Evolutionary conservation across 2,797 vertebrate genomes (phyloP), one percentile per base, ranked within the genome.

Genomic region (Intellagama lesueurii): DNA sequence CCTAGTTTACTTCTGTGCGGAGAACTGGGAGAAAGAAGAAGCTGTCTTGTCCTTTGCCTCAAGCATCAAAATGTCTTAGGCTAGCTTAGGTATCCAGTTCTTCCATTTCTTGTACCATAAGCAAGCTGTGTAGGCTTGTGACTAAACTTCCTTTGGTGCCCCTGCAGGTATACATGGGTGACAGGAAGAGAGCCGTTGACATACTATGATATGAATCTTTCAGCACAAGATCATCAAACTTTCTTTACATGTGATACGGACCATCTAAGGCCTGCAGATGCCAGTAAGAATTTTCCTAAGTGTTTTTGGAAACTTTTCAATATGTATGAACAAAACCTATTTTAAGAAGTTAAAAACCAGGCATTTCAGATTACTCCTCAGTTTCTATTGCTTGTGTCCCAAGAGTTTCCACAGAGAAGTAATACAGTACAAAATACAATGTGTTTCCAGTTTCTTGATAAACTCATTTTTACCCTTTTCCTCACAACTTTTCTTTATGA

Each of bases 161-260:
- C 92, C 95, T 94, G 69, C 95, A 99, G 98, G 93, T 99, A 99
- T 70, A 99, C 98, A 0, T 99, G 98, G 98, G 98, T 99, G 82
- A 99, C 98, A 0, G 98, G 98, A 95, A 97, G 98, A 96, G 98
- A 99, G 90, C 98, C 98, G 49, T 96, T 99, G 94, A 99, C 98
- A 2, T 99, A 99, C 94, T 99, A 99, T 32, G 98, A 99, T 94
- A 98, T 99, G 98, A 99, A 98, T 97, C 97, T 99, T 95, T 99
- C 98, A 0, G 98, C 98, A 0, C 98, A 99, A 92, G 98, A 99
- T 95, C 98, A 99, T 94, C 98, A 99, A 96, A 99, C 98, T 0
- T 99, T 99, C 97, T 99, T 99, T 73, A 99, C 98, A 0, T 99
- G 99, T 92, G 99, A 99, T 95, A 98, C 98, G 0, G 98, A 99